Conservation (phyloP, 2,888 invertebrate species). For the Xanthorhoe spadicearia region DNA sequence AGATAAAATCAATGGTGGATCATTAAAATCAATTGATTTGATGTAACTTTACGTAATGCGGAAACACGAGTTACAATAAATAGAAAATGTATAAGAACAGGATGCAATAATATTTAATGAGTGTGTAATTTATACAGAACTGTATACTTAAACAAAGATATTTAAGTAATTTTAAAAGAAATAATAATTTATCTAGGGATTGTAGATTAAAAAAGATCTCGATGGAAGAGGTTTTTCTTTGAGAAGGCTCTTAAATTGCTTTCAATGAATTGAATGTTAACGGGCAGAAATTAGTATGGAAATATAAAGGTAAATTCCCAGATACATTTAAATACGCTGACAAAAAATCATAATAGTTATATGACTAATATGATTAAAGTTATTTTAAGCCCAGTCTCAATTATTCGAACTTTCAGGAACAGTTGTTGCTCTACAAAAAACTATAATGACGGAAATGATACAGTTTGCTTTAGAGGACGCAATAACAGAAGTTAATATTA, state of each 20-base stretch:
- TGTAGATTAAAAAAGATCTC: background rate
- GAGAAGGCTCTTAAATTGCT: background rate
- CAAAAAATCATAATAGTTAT: background rate
- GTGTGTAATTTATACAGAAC: conserved; percentile 37
- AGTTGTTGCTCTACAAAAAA: background rate
- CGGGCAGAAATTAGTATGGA: too few species aligned
- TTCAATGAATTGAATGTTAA: background rate
- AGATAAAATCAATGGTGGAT: background rate
- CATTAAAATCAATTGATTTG: background rate
- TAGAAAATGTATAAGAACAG: conserved; percentile 41
- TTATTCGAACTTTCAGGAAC: background rate
- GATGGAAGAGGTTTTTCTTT: background rate
- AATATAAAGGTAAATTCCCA: too few species aligned
- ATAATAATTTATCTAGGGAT: background rate
- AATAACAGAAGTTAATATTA: conserved; percentile 7
- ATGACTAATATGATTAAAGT: background rate
- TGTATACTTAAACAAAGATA: background rate
- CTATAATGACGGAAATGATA: background rate
- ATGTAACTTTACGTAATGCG: conserved; percentile 1
- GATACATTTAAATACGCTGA: background rate
- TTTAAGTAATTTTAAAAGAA: background rate
- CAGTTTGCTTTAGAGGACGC: conserved; percentile 24
- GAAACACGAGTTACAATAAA: conserved; percentile 38
- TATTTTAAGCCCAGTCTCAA: background rate
- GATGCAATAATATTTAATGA: conserved; percentile 47